These are phyloP conservation scores for Chrysotoxum bicinctum DNA, from an alignment of 2,888 invertebrate genomes.

Conservation along the genomic window DNA sequence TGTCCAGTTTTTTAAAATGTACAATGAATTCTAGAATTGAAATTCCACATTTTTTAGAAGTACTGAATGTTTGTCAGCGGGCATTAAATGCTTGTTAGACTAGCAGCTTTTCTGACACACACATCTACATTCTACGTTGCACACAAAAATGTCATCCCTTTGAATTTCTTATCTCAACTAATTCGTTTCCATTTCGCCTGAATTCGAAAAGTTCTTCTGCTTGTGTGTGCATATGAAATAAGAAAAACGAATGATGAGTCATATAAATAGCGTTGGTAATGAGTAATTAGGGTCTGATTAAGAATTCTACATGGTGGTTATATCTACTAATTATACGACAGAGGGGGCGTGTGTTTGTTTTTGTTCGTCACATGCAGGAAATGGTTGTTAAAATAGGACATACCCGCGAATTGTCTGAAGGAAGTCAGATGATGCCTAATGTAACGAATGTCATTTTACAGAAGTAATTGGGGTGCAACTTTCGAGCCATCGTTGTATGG, in stretches of 20 bases:
- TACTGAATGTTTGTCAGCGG: background rate
- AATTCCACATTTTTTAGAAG: conserved; percentile 34
- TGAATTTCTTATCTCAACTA: conserved; percentile 39
- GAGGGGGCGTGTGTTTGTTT: conserved; percentile 1
- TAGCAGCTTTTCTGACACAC: background rate
- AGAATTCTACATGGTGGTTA: conserved; percentile 46
- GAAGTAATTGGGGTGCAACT: conserved; percentile 35
- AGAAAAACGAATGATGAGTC: conserved; percentile 2
- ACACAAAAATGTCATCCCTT: conserved; percentile 36
- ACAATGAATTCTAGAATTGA: conserved; percentile 39
- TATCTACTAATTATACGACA: conserved; percentile 10
- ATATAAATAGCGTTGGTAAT: conserved; percentile 25
- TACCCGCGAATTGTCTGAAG: conserved; percentile 24
- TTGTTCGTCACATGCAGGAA: conserved; percentile 22
- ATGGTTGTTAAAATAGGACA: conserved; percentile 10
- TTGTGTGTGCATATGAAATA: conserved; percentile 14
- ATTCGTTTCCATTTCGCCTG: conserved; percentile 31
- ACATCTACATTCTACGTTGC: background rate
- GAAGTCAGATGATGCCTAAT: conserved; percentile 29
- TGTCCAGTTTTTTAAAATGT: background rate
- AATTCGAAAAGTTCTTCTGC: conserved; percentile 20
- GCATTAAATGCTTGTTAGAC: conserved; percentile 61
- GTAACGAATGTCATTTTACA: conserved; percentile 39
- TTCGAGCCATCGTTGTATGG: background rate
- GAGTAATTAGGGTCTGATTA: conserved; percentile 69